Percentiles rank a stretch among this genome's conserved stretches.
Evolutionary conservation across 30 jellyfish, hydroid and myxozoan species (phyloP).

Genomic region (Cassiopea xamachana): DNA sequence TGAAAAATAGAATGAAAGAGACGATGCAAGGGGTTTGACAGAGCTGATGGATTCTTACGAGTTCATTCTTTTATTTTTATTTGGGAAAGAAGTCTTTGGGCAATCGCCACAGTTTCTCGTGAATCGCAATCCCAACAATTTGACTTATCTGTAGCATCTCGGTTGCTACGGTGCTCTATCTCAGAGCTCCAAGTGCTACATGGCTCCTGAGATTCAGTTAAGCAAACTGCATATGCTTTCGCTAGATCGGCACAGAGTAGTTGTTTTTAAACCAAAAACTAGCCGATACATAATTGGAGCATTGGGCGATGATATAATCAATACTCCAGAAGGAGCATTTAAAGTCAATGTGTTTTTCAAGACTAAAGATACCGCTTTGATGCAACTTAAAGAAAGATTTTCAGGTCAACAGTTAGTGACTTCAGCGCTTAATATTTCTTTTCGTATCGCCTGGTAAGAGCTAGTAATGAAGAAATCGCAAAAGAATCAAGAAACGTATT

Average conservation of each 20-base stretch:
- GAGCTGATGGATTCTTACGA: slow-evolving; percentile 25
- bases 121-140: slow-evolving; percentile 34
- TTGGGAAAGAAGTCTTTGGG: slow-evolving; percentile 53
- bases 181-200: slow-evolving; percentile 22
- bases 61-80: slow-evolving; percentile 33
- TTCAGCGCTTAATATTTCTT: neutral
- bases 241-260: slow-evolving; percentile 9
- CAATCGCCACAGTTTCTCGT: neutral
- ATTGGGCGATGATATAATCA: slow-evolving; percentile 3
- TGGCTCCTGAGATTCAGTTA: slow-evolving; percentile 30
- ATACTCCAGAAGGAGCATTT: slow-evolving; percentile 15
- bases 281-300: slow-evolving; percentile 33
- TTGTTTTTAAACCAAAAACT: slow-evolving; percentile 36
- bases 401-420: slow-evolving; percentile 42
- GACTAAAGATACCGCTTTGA: slow-evolving; percentile 42
- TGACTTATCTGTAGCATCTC: slow-evolving; percentile 19
- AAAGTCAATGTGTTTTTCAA: slow-evolving; percentile 22
- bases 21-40: slow-evolving; percentile 17
- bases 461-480: neutral
- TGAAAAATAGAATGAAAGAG: slow-evolving; percentile 24
- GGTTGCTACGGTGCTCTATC: slow-evolving; percentile 28
- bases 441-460: slow-evolving; percentile 21
- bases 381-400: slow-evolving; percentile 44
- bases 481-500: neutral
- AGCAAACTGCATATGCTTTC: slow-evolving; percentile 36